Percentiles rank a stretch among this genome's conserved stretches.
Conservation (phyloP, 2,797 vertebrate genomes). For the Syncerus caffer region DNA sequence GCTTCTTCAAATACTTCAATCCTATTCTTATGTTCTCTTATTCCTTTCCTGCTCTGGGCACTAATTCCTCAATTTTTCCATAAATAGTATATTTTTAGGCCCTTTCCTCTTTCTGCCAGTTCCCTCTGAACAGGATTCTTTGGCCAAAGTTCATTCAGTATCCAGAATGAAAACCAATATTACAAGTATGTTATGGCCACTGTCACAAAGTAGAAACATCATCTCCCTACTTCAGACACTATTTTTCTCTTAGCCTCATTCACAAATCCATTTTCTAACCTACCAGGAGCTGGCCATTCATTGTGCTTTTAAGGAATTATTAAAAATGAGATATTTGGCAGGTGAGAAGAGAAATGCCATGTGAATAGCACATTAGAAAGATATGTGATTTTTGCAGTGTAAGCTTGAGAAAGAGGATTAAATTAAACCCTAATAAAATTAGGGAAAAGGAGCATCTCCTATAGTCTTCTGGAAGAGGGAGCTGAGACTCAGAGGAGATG, state of each 20-base stretch:
- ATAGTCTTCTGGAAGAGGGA: not conserved
- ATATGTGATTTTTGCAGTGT: not conserved
- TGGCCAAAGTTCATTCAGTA: not conserved
- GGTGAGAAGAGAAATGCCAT: not conserved
- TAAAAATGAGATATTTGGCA: not conserved
- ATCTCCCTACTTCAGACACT: not conserved
- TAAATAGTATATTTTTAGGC: not conserved
- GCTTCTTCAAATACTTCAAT: not conserved
- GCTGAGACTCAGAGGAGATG: not conserved
- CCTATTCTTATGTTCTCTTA: not conserved
- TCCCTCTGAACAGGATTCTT: not conserved
- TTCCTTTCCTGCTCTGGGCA: not conserved
- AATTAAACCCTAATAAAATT: not conserved
- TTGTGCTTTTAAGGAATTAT: not conserved
- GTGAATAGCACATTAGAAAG: not conserved
- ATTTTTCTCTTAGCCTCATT: not conserved
- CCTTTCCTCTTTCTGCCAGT: not conserved
- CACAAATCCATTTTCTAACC: not conserved
- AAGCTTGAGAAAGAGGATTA: not conserved
- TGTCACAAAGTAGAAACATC: not conserved
- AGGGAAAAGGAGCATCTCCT: not conserved
- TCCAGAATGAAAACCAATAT: not conserved
- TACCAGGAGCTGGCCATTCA: not conserved
- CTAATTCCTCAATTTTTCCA: not conserved
- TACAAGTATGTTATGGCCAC: not conserved